A percentile compares a stretch with the other conserved stretches of the same genome.
These are phyloP conservation scores for Eremophila alpestris DNA, from an alignment of 2,797 vertebrate species.

Conservation along the genomic window DNA sequence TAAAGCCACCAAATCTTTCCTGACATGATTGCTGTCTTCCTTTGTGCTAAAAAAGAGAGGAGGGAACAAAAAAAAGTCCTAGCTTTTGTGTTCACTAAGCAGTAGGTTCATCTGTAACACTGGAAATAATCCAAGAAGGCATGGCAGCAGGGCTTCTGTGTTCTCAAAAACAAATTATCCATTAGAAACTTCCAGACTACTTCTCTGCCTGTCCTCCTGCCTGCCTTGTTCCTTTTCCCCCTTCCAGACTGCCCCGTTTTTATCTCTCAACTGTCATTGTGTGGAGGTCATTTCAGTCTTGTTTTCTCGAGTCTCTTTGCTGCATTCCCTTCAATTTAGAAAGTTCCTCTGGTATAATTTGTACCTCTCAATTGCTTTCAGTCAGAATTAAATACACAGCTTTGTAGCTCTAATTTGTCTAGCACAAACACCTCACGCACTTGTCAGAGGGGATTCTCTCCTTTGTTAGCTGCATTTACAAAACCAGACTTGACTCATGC, in stretches of 20 bases:
- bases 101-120: background rate
- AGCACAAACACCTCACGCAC: conserved; percentile 32
- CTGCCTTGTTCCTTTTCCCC: background rate
- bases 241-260: background rate
- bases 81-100: conserved; percentile 1
- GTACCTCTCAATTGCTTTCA: conserved; percentile 61
- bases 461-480: conserved; percentile 25
- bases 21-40: background rate
- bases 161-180: conserved; percentile 27
- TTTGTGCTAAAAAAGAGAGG: background rate
- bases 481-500: conserved; percentile 46
- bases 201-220: background rate
- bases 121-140: conserved; percentile 22
- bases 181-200: conserved; percentile 4
- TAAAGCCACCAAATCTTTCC: conserved; percentile 35
- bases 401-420: conserved; percentile 60
- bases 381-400: conserved; percentile 51
- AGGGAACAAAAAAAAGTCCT: background rate
- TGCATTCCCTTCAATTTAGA: conserved; percentile 35
- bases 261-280: background rate
- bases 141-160: background rate
- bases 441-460: conserved; percentile 64
- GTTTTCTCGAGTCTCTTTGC: background rate
- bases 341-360: conserved; percentile 44
- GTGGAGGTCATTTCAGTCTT: conserved; percentile 3